Conservation (phyloP, 2,113 vertebrate species). For the Anolis sagrei region DNA sequence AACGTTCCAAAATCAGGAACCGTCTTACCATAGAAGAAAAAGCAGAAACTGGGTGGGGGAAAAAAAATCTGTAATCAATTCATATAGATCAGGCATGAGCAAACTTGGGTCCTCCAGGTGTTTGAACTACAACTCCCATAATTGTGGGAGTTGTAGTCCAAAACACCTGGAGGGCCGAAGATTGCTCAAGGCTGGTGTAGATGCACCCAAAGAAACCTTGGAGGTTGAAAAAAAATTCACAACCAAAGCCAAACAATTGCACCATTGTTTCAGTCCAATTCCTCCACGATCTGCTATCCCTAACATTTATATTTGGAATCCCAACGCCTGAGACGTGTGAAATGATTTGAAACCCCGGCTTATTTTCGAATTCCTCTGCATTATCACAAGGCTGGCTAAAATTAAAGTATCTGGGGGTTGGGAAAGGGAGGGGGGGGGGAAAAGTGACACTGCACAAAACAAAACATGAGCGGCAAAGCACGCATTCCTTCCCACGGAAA, state of each 20-base stretch:
- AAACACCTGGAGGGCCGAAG: too few relatives aligned
- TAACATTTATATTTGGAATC: not conserved
- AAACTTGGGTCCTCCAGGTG: too few relatives aligned
- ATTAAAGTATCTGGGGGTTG: not conserved
- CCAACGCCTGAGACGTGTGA: not conserved
- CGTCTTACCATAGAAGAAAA: too few relatives aligned
- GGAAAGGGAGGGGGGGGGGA: not conserved
- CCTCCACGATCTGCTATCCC: not conserved
- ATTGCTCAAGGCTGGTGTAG: too few relatives aligned
- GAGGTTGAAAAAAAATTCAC: too few relatives aligned
- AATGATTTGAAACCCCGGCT: not conserved
- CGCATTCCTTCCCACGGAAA: not conserved
- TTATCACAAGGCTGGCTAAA: constrained; percentile 1
- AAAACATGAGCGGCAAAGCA: not conserved
- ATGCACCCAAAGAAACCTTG: not conserved
- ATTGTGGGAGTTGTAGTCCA: too few relatives aligned
- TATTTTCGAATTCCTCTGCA: constrained; percentile 18
- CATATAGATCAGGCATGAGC: too few relatives aligned
- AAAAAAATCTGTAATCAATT: too few relatives aligned
- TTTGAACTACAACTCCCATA: too few relatives aligned
- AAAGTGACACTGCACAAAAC: not conserved
- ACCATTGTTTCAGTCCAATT: not conserved
- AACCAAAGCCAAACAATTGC: not conserved
- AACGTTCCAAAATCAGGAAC: too few relatives aligned
- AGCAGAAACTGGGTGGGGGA: too few relatives aligned